A percentile compares a stretch with the other conserved stretches of the same genome.
Conservation (phyloP, 2,888 invertebrate genomes). For the Gastracanthus pulcherrimus region DNA sequence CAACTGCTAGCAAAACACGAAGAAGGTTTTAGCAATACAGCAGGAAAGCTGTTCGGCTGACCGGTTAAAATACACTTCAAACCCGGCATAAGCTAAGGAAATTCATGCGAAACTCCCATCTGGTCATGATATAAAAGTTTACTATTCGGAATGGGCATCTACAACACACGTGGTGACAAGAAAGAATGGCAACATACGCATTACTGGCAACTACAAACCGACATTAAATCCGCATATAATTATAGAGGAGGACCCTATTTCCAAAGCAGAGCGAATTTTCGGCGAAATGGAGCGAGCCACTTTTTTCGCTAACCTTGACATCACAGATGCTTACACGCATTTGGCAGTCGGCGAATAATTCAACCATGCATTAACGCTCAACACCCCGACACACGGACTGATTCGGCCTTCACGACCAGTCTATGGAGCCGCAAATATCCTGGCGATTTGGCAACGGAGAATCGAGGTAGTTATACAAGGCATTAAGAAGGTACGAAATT, state of each 20-base stretch:
- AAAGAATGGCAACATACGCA: conserved; percentile 19
- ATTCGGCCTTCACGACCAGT: conserved; percentile 49
- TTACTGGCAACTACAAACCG: too few relatives aligned
- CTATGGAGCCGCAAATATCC: conserved; percentile 46
- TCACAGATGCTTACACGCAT: conserved; percentile 46
- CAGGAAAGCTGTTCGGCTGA: conserved; percentile 42
- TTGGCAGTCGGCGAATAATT: conserved; percentile 46
- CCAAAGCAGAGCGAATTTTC: conserved; percentile 46
- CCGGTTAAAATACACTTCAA: conserved; percentile 7
- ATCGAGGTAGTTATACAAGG: conserved; percentile 35
- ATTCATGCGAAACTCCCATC: conserved; percentile 21
- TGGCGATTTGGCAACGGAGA: conserved; percentile 40
- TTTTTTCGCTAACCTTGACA: conserved; percentile 24
- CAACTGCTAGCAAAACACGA: not conserved
- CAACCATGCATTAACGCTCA: conserved; percentile 38
- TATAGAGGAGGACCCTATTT: conserved; percentile 51
- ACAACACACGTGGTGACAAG: conserved; percentile 25
- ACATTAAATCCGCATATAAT: too few relatives aligned
- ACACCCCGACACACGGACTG: conserved; percentile 49
- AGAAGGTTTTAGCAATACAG: conserved; percentile 28
- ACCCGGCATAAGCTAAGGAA: not conserved
- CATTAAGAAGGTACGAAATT: conserved; percentile 32
- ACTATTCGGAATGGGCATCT: conserved; percentile 5
- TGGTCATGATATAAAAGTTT: not conserved
- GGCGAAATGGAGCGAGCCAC: conserved; percentile 33